Evolutionary conservation across 2,888 invertebrate genomes (phyloP), one percentile per base, ranked within the genome.

Genomic region (Ichneumoninae sp.): DNA sequence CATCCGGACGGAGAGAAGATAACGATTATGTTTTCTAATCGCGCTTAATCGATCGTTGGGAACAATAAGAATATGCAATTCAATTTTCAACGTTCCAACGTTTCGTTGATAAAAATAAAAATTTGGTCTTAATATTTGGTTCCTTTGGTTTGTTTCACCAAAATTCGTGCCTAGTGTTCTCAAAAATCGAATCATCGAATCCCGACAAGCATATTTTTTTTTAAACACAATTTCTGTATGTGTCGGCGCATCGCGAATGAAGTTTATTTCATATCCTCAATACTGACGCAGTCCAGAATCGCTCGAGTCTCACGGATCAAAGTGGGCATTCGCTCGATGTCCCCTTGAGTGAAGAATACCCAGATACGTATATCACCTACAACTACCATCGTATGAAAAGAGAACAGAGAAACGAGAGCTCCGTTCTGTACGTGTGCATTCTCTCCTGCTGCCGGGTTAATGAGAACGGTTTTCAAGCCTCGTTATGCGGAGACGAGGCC

Each of bases 391-490:
- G 57, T 65, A 47, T 50, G 90, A 90, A 89, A 90, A 90, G 87
- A 90, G 89, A 90, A 90, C 89, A 89, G 89, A 89, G 74, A 70
- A 81, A 66, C 47, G 65, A 36, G 72, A 62, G 62, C 78, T 33
- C 65, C 65, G 40, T 79, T 78, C 70, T 7, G 68, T 54, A 50
- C 47, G 65, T 69, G 62, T 78, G 65, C 72, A 60, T 26, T 66
- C 78, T 76, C 70, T 90, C 89, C 90, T 88, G 89, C 90, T 90
- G 89, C 90, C 87, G 88, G 90, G 91, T 92, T 92, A 92, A 92
- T 92, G 92, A 91, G 91, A 91, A 91, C 89, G 91, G 92, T 92
- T 91, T 79, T 92, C 90, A 90, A 91, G 91, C 87, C 83, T 89
- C 89, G 90, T 90, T 91, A 90, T 89, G 88, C 85, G 69, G 50